Evolutionary conservation across 2,797 vertebrate genomes (phyloP).

Genomic region (Silurus aristotelis): DNA sequence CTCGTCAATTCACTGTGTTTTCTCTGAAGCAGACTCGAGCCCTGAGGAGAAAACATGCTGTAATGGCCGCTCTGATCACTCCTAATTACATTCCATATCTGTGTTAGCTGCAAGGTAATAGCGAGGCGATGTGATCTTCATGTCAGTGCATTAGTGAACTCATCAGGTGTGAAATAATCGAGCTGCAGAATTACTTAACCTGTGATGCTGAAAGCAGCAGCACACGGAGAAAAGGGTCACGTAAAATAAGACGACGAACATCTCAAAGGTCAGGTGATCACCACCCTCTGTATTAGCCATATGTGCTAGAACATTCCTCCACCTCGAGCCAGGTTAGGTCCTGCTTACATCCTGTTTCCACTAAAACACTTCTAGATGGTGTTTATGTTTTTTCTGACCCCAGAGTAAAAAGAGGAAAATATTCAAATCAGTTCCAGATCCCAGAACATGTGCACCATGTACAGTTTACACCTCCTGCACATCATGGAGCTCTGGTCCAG

Average conservation of each 20-base stretch:
- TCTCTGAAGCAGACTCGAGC: slow-evolving; percentile 15
- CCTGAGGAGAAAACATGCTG: background rate
- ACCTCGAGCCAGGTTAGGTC: background rate
- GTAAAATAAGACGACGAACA: background rate
- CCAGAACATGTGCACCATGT: no score
- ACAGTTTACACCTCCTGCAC: background rate
- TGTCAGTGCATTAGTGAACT: slow-evolving; percentile 36
- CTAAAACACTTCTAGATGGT: background rate
- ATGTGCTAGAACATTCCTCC: background rate
- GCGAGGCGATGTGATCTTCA: background rate
- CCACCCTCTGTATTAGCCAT: background rate
- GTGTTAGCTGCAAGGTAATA: background rate
- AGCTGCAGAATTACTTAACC: slow-evolving; percentile 20
- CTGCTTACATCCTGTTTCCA: background rate
- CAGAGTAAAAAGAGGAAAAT: background rate
- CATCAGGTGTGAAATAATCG: slow-evolving; percentile 9
- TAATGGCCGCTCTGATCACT: slow-evolving; percentile 12
- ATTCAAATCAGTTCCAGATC: background rate
- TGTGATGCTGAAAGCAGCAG: background rate
- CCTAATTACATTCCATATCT: slow-evolving; percentile 25
- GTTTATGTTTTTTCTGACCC: background rate
- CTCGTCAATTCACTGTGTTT: slow-evolving; percentile 48
- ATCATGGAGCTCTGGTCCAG: background rate
- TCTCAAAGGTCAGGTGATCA: background rate
- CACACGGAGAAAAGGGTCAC: background rate